Evolutionary conservation across 2,797 vertebrate genomes (phyloP), one percentile per base, ranked within the genome.

Genomic region (Lemur catta): DNA sequence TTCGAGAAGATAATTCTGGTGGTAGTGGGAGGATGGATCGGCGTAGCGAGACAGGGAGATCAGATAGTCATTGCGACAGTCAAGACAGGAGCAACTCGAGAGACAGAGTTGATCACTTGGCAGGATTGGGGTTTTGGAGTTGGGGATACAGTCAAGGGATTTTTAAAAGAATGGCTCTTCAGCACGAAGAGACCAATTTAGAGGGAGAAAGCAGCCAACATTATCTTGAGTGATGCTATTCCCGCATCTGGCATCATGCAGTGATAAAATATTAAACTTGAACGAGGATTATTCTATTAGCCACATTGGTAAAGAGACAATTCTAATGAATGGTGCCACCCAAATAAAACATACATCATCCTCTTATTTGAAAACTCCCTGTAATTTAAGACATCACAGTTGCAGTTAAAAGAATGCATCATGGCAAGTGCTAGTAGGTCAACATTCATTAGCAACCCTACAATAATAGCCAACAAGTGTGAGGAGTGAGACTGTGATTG

Each of bases 381-480:
- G 95, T 79, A 87, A 96, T 93, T 93, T 6, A 75, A 85, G 95
- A 78, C 95, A 93, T 71, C 43, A 2, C 84, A 1, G 46, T 50
- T 67, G 72, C 84, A 65, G 94, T 96, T 93, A 94, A 95, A 84
- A 94, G 95, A 92, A 43, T 3, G 65, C 75, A 48, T 94, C 74
- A 52, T 38, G 61, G 81, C 48, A 3, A 78, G 88, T 6, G n/a
- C 26, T 13, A 15, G 65, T 18, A 28, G 97, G 95, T 93, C 97
- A 95, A 18, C 87, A 43, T 92, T 97, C 96, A 96, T 97, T 96
- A 97, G 91, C 85, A 91, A 80, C 84, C 82, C 78, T 18, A 57
- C 94, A 71, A 94, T 93, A 96, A 96, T 30, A 89, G 92, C 88
- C 95, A 96, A 90, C 88, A 82, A 87, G 92, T 96, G 94, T 50